Evolutionary conservation across 2,113 vertebrate species (phyloP).

Genomic region (Oxyruncus cristatus): DNA sequence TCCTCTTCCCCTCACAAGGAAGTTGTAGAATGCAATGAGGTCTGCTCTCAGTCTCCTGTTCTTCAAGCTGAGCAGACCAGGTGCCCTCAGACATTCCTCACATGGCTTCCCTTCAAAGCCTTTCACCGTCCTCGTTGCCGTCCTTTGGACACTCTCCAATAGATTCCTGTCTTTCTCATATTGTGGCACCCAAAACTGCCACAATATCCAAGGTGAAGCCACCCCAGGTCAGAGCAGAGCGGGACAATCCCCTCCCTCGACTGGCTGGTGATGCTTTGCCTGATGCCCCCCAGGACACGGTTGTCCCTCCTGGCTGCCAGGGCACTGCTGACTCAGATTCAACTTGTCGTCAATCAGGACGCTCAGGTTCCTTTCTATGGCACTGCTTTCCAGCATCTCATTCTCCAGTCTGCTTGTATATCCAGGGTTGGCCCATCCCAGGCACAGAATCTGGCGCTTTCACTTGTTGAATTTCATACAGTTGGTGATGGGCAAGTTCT

Average conservation of each 20-base stretch:
- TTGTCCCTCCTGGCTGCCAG: background rate
- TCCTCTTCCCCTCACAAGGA: rapidly evolving
- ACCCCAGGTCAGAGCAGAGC: background rate
- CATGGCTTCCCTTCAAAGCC: rapidly evolving
- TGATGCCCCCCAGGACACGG: rapidly evolving
- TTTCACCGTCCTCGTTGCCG: background rate
- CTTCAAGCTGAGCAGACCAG: background rate
- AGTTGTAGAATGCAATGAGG: background rate
- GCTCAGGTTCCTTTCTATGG: rapidly evolving
- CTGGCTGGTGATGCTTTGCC: rapidly evolving
- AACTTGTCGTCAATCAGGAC: rapidly evolving
- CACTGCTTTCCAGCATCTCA: background rate
- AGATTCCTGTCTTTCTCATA: rapidly evolving
- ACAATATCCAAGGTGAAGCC: background rate
- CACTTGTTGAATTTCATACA: background rate
- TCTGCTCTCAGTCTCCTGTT: background rate
- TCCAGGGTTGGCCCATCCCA: background rate
- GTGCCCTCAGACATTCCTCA: background rate
- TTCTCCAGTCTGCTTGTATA: background rate
- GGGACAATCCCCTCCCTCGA: background rate
- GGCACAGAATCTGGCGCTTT: background rate
- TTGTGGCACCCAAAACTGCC: background rate
- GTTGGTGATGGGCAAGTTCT: background rate
- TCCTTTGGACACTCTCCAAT: too few relatives aligned
- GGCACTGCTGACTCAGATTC: background rate